These are phyloP conservation scores for Entosphenus tridentatus DNA, from an alignment of 2,113 vertebrate species.

Conservation along the genomic window DNA sequence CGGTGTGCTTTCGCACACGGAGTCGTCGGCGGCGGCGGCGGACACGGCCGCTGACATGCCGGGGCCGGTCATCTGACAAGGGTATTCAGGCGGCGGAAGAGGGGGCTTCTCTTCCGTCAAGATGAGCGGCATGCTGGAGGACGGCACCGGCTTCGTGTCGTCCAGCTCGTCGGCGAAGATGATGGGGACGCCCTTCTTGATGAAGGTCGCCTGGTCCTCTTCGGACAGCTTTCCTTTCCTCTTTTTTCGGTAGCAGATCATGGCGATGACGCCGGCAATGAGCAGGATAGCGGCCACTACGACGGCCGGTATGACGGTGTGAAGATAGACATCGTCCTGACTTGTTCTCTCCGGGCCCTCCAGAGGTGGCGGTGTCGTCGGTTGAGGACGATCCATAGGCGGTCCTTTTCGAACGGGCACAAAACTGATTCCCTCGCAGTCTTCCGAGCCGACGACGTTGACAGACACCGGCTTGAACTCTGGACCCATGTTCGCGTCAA, in stretches of 20 bases:
- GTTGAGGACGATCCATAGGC: not conserved
- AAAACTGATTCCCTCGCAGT: slow-evolving; percentile 48
- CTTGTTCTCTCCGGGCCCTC: slow-evolving; percentile 29
- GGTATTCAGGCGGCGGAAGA: slow-evolving; percentile 67
- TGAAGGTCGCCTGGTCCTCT: slow-evolving; percentile 92
- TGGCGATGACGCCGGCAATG: slow-evolving; percentile 71
- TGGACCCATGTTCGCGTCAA: slow-evolving; percentile 48
- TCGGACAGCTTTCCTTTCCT: slow-evolving; percentile 76
- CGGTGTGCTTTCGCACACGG: slow-evolving; percentile 57
- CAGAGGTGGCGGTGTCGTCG: not conserved
- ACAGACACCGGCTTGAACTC: slow-evolving; percentile 59
- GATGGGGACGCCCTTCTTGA: slow-evolving; percentile 89
- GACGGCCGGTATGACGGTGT: slow-evolving; percentile 77
- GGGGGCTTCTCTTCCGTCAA: slow-evolving; percentile 91
- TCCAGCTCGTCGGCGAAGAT: slow-evolving; percentile 89
- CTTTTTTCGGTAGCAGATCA: slow-evolving; percentile 94
- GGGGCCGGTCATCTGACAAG: slow-evolving; percentile 31
- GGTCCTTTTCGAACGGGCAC: slow-evolving; percentile 28
- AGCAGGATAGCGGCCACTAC: slow-evolving; percentile 79
- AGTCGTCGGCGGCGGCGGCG: slow-evolving; percentile 62
- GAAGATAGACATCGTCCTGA: slow-evolving; percentile 66
- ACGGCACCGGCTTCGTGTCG: slow-evolving; percentile 74
- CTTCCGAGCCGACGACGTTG: slow-evolving; percentile 37
- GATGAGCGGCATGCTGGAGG: slow-evolving; percentile 86
- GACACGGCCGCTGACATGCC: slow-evolving; percentile 42